Evolutionary conservation across 2,113 vertebrate species (phyloP), one percentile per base, ranked within the genome.

Genomic region (Notiomystis cincta): DNA sequence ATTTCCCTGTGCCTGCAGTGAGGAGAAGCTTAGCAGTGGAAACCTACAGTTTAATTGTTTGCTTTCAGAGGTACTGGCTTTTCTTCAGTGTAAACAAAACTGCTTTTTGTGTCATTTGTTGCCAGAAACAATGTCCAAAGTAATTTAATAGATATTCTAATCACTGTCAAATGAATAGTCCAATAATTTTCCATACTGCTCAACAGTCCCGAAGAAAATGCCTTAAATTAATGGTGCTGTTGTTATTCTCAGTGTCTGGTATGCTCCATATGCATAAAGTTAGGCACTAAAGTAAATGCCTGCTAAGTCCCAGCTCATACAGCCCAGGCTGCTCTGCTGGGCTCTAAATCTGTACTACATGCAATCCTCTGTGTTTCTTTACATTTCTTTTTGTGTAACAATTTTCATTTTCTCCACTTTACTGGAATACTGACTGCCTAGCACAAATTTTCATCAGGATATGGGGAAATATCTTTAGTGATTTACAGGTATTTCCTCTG

Each of bases 41-140:
- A 96, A 94, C 66, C 58, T 86, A 51, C n/a, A 82, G 50, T 90
- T 97, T 83, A 81, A 83, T 83, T 90, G 79, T 90, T 94, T 97
- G 76, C 13, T 72, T 88, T 57, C 79, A 83, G 75, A 82, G 85
- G 37, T 88, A 89, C 37, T 69, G 54, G 75, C 40, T 92, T 96
- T 85, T 28, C 45, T 88, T 96, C 75, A 88, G 37, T 35, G 76
- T 90, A 93, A 95, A 93, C 75, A 93, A 80, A 91, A 76, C 71
- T 56, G 45, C 8, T 57, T 94, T 85, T 77, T 88, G 60, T 72
- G 92, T 72, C 50, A 82, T 82, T 92, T 82, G 48, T 90, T 90
- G 40, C 66, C 79, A 93, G 67, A 93, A 94, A 77, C 45, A 82
- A 82, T 28, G n/a, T 85, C 42, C 50, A 45, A 80, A 93, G 22